phyloP scores from a whole-genome alignment of 2,113 vertebrate species.

The Ibidorhyncha struthersii region DNA sequence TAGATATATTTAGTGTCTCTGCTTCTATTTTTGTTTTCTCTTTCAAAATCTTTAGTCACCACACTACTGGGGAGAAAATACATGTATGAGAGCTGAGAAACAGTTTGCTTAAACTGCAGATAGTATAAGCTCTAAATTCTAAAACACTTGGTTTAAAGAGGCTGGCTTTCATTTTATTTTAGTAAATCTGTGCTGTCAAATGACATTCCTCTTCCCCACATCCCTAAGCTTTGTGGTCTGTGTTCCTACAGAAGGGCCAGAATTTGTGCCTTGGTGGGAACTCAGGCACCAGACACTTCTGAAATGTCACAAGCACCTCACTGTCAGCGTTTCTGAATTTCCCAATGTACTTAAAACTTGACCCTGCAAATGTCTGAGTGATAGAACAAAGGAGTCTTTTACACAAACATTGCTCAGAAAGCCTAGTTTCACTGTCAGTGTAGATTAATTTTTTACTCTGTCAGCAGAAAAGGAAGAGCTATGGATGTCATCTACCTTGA shows the following conservation, averaged over 20 bases:
- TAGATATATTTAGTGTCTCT: not conserved
- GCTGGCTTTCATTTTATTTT: not conserved
- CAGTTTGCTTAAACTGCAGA: not conserved
- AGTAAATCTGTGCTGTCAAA: not conserved
- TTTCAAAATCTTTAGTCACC: not conserved
- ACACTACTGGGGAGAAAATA: not conserved
- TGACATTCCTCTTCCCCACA: not conserved
- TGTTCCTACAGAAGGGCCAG: not conserved
- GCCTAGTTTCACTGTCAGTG: not conserved
- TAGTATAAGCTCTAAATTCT: not conserved
- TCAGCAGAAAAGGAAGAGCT: not conserved
- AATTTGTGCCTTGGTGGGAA: not conserved
- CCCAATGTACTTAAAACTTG: not conserved
- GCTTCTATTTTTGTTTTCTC: not conserved
- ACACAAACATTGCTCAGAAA: not conserved
- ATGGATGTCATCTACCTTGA: fast-evolving
- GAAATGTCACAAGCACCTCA: not conserved
- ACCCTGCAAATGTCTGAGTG: fast-evolving
- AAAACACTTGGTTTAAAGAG: not conserved
- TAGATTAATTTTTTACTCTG: not conserved
- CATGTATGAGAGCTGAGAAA: not conserved
- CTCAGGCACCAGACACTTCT: not conserved
- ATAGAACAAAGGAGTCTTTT: not conserved
- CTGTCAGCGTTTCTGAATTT: not conserved
- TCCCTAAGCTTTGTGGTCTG: not conserved